Evolutionary conservation across 2,113 vertebrate genomes (phyloP), one percentile per base, ranked within the genome.

Genomic region (Perca fluviatilis): DNA sequence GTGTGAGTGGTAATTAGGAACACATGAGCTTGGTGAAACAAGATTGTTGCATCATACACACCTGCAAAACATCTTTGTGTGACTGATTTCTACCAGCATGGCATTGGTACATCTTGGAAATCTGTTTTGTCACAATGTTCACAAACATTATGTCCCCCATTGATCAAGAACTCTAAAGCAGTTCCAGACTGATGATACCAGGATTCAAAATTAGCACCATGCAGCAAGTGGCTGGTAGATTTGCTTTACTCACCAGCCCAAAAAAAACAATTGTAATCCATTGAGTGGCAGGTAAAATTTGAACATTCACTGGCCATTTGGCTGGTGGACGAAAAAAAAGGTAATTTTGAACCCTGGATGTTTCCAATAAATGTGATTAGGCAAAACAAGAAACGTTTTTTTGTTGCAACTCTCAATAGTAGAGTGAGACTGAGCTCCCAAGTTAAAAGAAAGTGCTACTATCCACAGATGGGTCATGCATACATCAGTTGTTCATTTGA

Each of bases 401-500:
- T 15, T 33, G 14, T n/a, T 36, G n/a, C 21, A 61, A 25, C 30
- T 69, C 19, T 81, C 16, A 61, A 12, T 0, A 54, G 16, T 5
- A 27, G 15, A 60, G 8, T 51, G 18, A 56, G 25, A 36, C 19
- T 15, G 50, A 71, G 47, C 16, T 57, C 10, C 66, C 19, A 7
- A 33, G 19, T 56, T 58, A 57, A 67, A 33, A 47, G 12, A 62
- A 61, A 36, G 16, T 50, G 10, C 25, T 51, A 4, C 1, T 43
- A 23, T 75, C 60, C 8, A 46, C 19, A 62, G 30, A 80, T 33
- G 25, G 33, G 3, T 49, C n/a, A 68, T 71, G 73, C 19, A 68
- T 60, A 71, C 36, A 40, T 76, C 27, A 23, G 9, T 50, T 23
- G 30, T 66, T 57, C 46, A 65, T 75, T 72, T 69, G 18, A 83